These are phyloP conservation scores for Plutella xylostella DNA, from an alignment of 2,888 invertebrate species.

Conservation along the genomic window DNA sequence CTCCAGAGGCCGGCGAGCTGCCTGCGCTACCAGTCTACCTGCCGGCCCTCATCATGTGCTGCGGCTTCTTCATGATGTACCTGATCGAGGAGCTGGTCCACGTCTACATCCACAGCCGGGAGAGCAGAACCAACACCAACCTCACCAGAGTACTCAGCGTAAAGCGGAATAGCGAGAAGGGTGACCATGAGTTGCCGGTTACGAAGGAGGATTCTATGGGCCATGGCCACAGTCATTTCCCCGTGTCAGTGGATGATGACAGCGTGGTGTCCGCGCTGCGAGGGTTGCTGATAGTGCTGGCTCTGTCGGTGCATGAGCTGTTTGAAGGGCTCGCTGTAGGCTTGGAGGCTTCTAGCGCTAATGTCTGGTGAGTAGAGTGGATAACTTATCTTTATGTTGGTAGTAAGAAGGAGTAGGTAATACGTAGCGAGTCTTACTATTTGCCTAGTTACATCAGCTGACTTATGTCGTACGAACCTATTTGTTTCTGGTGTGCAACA, in stretches of 20 bases:
- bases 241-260: constrained; percentile 31
- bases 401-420: too few species aligned
- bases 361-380: constrained; percentile 44
- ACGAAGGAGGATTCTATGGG: not conserved
- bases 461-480: too few species aligned
- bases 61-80: constrained; percentile 81
- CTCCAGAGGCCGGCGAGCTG: constrained; percentile 51
- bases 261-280: constrained; percentile 67
- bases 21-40: constrained; percentile 72
- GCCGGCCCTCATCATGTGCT: constrained; percentile 80
- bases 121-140: constrained; percentile 38
- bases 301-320: constrained; percentile 80
- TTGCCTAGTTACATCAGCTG: too few species aligned
- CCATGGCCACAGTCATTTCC: constrained; percentile 41
- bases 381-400: too few species aligned
- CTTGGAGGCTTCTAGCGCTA: constrained; percentile 72
- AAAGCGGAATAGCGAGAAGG: constrained; percentile 39
- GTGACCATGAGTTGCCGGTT: not conserved
- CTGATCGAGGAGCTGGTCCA: constrained; percentile 84
- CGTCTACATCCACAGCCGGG: constrained; percentile 70
- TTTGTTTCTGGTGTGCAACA: too few species aligned
- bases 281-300: constrained; percentile 83
- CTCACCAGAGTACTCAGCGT: constrained; percentile 47
- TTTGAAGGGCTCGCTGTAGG: constrained; percentile 90
- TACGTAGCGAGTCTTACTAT: too few species aligned